A percentile compares a stretch with the other conserved stretches of the same genome.
phyloP scores from a whole-genome alignment of 2,888 invertebrate genomes.

The Eupithecia centaureata region DNA sequence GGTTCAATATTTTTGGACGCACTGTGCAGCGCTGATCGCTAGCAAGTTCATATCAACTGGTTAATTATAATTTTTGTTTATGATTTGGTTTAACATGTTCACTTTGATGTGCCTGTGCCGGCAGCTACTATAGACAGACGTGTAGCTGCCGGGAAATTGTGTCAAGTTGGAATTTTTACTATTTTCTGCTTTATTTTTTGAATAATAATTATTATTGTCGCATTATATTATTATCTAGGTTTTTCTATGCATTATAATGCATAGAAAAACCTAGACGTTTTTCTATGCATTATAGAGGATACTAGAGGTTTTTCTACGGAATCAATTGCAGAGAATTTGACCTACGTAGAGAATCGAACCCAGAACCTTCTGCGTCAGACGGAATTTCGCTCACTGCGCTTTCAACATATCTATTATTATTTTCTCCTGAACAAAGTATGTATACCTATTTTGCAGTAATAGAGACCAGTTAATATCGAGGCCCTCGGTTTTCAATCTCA shows the following conservation, averaged over 20 bases:
- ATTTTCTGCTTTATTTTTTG: too few relatives aligned
- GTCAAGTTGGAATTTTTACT: background rate
- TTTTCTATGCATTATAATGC: too few relatives aligned
- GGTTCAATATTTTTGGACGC: constrained; percentile 71
- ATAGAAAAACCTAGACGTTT: background rate
- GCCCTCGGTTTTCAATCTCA: constrained; percentile 5
- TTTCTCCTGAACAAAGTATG: background rate
- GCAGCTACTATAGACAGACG: background rate
- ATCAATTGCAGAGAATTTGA: background rate
- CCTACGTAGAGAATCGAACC: background rate
- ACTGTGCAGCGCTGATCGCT: constrained; percentile 68
- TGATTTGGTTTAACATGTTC: constrained; percentile 18
- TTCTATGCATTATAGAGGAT: too few relatives aligned
- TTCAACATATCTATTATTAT: background rate
- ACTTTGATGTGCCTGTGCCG: constrained; percentile 5
- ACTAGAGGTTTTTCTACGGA: too few relatives aligned
- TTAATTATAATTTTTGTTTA: constrained; percentile 27
- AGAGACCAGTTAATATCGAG: background rate
- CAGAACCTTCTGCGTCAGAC: background rate
- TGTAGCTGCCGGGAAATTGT: background rate
- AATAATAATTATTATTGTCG: too few relatives aligned
- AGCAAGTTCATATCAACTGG: constrained; percentile 38
- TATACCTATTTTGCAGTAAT: background rate
- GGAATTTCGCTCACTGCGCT: background rate
- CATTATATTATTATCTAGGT: background rate